Conservation (phyloP, 2,797 vertebrate species). For the Rhinatrema bivittatum region DNA sequence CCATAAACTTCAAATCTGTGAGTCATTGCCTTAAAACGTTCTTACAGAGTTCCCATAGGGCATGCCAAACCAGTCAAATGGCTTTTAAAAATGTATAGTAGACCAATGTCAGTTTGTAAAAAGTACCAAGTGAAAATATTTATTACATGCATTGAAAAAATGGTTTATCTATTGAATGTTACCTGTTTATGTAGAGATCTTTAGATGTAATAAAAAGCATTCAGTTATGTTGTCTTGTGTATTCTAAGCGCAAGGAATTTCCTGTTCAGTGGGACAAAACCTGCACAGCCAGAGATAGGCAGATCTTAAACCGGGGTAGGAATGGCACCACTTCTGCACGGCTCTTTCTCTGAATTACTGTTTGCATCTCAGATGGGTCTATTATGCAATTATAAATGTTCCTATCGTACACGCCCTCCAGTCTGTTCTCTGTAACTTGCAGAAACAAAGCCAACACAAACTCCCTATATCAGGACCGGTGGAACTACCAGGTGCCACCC, state of each 20-base stretch:
- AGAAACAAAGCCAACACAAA: no score
- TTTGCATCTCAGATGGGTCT: no score
- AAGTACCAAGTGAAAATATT: constrained; percentile 96
- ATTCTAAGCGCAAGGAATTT: constrained; percentile 11
- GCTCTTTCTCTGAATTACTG: no score
- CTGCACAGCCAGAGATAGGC: no score
- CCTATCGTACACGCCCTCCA: no score
- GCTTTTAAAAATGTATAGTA: constrained; percentile 90
- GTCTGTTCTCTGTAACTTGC: no score
- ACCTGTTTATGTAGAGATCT: constrained; percentile 97
- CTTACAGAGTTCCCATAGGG: constrained; percentile 76
- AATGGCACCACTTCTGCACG: no score
- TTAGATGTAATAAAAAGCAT: constrained; percentile 98
- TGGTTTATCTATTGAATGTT: constrained; percentile 98
- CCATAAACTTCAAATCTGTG: constrained; percentile 71
- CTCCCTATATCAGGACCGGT: no score
- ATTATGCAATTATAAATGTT: no score
- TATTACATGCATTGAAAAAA: constrained; percentile 98
- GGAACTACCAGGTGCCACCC: no score
- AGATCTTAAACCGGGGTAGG: no score
- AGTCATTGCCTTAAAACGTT: constrained; percentile 95
- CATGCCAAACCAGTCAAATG: constrained; percentile 78
- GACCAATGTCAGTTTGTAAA: constrained; percentile 94
- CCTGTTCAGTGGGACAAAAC: no score
- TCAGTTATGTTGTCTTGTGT: constrained; percentile 63